phyloP scores from a whole-genome alignment of 2,888 invertebrate species.

The Agrilus mali region DNA sequence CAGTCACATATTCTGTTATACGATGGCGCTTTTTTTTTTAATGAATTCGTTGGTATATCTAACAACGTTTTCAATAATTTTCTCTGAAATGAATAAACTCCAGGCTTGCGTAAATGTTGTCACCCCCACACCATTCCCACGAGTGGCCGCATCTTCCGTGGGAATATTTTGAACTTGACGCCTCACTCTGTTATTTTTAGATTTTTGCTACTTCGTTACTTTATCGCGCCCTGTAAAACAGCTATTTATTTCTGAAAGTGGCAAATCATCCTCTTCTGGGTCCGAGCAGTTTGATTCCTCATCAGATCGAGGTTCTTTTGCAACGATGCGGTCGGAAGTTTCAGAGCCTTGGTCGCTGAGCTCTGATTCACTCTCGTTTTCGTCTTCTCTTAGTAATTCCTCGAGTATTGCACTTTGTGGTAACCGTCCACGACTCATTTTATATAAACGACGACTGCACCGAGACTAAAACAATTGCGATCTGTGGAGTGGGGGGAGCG shows the following conservation, averaged over 20 bases:
- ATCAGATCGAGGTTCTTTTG: not conserved
- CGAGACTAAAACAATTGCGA: too few relatives aligned
- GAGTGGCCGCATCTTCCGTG: not conserved
- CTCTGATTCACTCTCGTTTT: conserved; percentile 6
- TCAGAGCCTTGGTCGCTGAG: conserved; percentile 8
- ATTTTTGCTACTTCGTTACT: conserved; percentile 9
- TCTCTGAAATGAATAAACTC: conserved; percentile 17
- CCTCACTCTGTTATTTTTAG: conserved; percentile 6
- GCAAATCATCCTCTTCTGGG: conserved; percentile 6
- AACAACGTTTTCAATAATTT: conserved; percentile 12
- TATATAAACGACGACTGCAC: too few relatives aligned
- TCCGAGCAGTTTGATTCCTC: conserved; percentile 6
- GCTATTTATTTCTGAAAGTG: conserved; percentile 4
- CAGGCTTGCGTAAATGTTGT: conserved; percentile 17
- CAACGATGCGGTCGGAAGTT: conserved; percentile 6
- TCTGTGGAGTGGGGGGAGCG: too few relatives aligned
- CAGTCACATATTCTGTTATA: too few relatives aligned
- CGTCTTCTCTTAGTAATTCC: not conserved
- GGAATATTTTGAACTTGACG: not conserved
- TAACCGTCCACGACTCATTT: too few relatives aligned
- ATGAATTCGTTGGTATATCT: too few relatives aligned
- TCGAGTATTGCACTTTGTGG: too few relatives aligned
- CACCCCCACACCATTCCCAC: conserved; percentile 15
- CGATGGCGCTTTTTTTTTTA: too few relatives aligned
- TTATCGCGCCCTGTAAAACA: conserved; percentile 6